Conservation (phyloP, 2,888 invertebrate species). For the Rotaria magnacalcarata region DNA sequence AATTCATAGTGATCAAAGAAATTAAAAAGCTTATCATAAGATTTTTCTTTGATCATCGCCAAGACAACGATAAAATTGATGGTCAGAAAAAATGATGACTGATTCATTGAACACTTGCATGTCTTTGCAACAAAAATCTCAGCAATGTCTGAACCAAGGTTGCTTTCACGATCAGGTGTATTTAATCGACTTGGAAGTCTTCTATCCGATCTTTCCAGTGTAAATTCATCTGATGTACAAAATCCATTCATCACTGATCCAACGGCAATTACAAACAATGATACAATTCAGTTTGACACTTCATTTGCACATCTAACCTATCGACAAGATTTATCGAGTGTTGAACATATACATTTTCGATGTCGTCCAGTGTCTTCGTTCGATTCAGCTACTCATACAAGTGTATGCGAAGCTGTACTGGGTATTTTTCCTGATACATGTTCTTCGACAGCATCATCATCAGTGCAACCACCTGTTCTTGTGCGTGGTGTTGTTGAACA, state of each 20-base stretch:
- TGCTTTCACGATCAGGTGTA: neutral
- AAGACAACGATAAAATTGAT: neutral
- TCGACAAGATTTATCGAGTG: neutral
- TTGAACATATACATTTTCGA: constrained; percentile 25
- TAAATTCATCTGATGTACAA: neutral
- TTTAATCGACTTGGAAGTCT: neutral
- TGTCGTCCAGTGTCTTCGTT: neutral
- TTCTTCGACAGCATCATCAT: neutral
- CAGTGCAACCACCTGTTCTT: neutral
- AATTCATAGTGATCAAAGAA: neutral
- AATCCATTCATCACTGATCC: neutral
- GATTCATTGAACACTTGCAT: neutral
- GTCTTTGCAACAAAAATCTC: neutral
- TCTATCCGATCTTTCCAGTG: neutral
- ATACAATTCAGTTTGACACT: neutral
- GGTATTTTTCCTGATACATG: neutral
- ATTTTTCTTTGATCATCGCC: neutral
- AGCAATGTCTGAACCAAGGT: neutral
- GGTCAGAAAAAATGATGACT: neutral
- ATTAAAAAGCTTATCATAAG: neutral
- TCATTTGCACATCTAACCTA: neutral
- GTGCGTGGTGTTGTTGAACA: neutral
- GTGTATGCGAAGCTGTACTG: neutral
- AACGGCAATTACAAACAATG: neutral
- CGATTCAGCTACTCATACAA: neutral